Conservation (phyloP, 2,113 vertebrate species). For the Syrmaticus mikado region DNA sequence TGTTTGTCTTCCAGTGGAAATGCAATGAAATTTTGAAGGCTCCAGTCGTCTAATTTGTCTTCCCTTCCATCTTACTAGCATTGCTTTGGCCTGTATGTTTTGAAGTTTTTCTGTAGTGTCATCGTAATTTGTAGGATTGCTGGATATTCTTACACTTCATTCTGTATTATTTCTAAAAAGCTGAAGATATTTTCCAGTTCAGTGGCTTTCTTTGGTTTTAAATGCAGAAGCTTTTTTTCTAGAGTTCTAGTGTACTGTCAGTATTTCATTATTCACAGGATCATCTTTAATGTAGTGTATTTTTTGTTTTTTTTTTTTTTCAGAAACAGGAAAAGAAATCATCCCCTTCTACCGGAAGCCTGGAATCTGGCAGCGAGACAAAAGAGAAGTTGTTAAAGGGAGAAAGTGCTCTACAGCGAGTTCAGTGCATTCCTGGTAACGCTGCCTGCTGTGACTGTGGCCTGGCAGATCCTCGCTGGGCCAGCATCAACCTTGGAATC, state of each 20-base stretch:
- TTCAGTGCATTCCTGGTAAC: constrained; percentile 91
- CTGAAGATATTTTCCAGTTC: not conserved
- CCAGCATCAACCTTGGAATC: constrained; percentile 98
- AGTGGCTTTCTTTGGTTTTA: not conserved
- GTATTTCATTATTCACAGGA: not conserved
- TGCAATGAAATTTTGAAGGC: not conserved
- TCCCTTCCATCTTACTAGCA: not conserved
- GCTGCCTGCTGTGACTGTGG: constrained; percentile 92
- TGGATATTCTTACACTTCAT: not conserved
- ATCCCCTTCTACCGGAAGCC: constrained; percentile 88
- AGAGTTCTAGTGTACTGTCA: not conserved
- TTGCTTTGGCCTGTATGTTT: not conserved
- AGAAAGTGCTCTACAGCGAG: constrained; percentile 91
- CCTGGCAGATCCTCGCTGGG: constrained; percentile 93
- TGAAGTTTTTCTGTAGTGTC: not conserved
- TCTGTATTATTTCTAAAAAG: not conserved
- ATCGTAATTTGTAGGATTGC: not conserved
- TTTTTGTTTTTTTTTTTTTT: not conserved
- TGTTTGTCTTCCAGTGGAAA: not conserved
- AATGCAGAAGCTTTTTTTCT: not conserved
- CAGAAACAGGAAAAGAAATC: constrained; percentile 91
- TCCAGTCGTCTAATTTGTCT: not conserved
- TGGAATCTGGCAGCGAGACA: constrained; percentile 88
- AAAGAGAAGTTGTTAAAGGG: constrained; percentile 92
- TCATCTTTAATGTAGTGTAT: not conserved